Percentiles rank a stretch among this genome's conserved stretches.
phyloP scores from a whole-genome alignment of 2,888 invertebrate species.

The Torymus aiolomorphi region DNA sequence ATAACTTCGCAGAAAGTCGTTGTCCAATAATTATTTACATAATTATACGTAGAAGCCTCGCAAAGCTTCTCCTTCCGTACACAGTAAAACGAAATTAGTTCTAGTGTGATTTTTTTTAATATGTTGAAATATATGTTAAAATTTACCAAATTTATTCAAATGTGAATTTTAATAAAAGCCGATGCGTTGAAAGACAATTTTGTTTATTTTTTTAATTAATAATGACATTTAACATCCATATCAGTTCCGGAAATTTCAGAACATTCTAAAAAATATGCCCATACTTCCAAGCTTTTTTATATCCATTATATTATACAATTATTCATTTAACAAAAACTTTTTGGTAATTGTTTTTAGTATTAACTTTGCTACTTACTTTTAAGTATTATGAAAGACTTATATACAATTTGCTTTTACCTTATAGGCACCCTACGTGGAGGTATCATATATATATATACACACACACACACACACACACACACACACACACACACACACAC shows the following conservation, averaged over 20 bases:
- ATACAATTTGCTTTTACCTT: too few relatives aligned
- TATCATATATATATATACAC: too few relatives aligned
- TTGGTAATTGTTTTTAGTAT: too few relatives aligned
- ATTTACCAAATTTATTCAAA: constrained; percentile 48
- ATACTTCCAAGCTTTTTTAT: constrained; percentile 14
- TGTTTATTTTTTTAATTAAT: constrained; percentile 3
- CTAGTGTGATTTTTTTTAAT: constrained; percentile 44
- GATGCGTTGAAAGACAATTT: constrained; percentile 42
- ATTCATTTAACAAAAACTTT: background rate
- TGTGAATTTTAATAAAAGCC: constrained; percentile 53
- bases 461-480: too few relatives aligned
- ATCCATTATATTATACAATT: background rate
- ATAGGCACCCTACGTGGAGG: too few relatives aligned
- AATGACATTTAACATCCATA: constrained; percentile 10
- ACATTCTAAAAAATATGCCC: constrained; percentile 13
- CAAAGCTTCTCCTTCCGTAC: constrained; percentile 47
- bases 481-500: too few relatives aligned
- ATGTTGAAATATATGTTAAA: constrained; percentile 48
- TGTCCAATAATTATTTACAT: constrained; percentile 49
- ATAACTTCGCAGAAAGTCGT: constrained; percentile 38
- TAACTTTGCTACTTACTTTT: too few relatives aligned
- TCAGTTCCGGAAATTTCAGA: background rate
- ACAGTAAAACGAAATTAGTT: constrained; percentile 42
- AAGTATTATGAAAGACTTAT: too few relatives aligned
- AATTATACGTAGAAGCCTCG: constrained; percentile 37